Base-by-base conservation (phyloP, 2,888 invertebrate species). In the Idaea biselata region DNA sequence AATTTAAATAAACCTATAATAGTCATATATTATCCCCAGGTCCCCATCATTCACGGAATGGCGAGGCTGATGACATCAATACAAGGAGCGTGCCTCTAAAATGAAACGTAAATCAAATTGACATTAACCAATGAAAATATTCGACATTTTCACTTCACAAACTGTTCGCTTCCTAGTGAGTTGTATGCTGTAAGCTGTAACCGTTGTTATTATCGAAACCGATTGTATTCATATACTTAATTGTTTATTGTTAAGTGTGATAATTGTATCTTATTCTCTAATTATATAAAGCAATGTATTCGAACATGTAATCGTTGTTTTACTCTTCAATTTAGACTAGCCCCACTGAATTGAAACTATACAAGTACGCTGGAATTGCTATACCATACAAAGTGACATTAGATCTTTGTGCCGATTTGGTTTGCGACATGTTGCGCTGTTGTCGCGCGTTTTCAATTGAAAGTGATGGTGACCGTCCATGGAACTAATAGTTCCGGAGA, bases 1-100 rank as follows among this genome's bases (percentile, higher is more conserved):
- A 25, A 25, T 25, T 25, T 25, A 3, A 32, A 16, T n/a, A 55
- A 16, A 55, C 4, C 16, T 53, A 3, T 5, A 4, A 25, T 18
- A 18, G 59, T 54, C 57, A 63, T 57, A 66, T 63, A 65, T 64
- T 64, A 65, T 14, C 7, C 60, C 16, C 81, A 93, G 93, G 62
- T 91, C 91, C n/a, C 91, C 93, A 16, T 87, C 91, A 4, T 93
- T 93, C 71, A 90, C 91, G 44, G 91, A 91, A 1, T 93, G 93
- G 93, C 86, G 93, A 5, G 88, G 92, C 75, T 92, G 81, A 90
- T 83, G 73, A 74, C 73, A 73, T 55, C 55, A 70, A 58, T 74
- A 74, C 66, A 84, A 79, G 59, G 76, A 80, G 56, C 78, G 75
- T 56, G 69, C 73, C 56, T 53, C 69, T 54, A 73, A 73, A 54